phyloP scores from a whole-genome alignment of 2,888 invertebrate genomes.

The Andrena hattorfiana region DNA sequence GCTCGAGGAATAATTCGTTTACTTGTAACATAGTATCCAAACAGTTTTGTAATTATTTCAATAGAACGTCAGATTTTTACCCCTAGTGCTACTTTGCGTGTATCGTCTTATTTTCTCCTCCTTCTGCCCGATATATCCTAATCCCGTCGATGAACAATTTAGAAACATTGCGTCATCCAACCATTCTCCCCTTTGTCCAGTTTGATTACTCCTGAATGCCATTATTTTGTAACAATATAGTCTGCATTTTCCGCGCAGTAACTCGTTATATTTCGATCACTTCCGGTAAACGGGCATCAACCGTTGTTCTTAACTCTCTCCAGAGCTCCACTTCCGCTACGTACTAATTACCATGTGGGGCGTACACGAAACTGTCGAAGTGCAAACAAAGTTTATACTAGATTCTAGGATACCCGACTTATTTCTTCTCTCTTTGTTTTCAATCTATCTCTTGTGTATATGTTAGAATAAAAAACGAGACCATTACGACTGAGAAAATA shows the following conservation, averaged over 20 bases:
- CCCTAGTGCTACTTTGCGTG: slow-evolving; percentile 20
- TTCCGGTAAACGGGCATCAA: not conserved
- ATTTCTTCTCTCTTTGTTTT: not conserved
- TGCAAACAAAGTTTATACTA: slow-evolving; percentile 18
- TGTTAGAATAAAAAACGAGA: not conserved
- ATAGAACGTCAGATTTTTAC: slow-evolving; percentile 29
- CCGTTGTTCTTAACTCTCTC: not conserved
- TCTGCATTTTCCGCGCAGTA: slow-evolving; percentile 19
- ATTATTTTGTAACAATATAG: slow-evolving; percentile 39
- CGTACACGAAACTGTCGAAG: slow-evolving; percentile 21
- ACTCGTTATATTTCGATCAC: not conserved
- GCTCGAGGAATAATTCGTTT: slow-evolving; percentile 17
- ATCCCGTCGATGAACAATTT: not conserved
- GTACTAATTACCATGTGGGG: not conserved
- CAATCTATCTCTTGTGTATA: slow-evolving; percentile 13
- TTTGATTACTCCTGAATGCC: slow-evolving; percentile 3
- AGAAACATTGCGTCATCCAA: slow-evolving; percentile 26
- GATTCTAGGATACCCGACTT: not conserved
- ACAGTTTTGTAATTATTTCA: slow-evolving; percentile 45
- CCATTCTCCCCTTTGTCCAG: slow-evolving; percentile 19
- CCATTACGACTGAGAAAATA: slow-evolving; percentile 12
- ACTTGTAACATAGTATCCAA: slow-evolving; percentile 39
- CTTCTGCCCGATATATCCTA: not conserved
- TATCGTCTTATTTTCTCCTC: slow-evolving; percentile 10
- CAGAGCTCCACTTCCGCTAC: not conserved